phyloP scores from a whole-genome alignment of 2,113 vertebrate genomes.

The Canis aureus region DNA sequence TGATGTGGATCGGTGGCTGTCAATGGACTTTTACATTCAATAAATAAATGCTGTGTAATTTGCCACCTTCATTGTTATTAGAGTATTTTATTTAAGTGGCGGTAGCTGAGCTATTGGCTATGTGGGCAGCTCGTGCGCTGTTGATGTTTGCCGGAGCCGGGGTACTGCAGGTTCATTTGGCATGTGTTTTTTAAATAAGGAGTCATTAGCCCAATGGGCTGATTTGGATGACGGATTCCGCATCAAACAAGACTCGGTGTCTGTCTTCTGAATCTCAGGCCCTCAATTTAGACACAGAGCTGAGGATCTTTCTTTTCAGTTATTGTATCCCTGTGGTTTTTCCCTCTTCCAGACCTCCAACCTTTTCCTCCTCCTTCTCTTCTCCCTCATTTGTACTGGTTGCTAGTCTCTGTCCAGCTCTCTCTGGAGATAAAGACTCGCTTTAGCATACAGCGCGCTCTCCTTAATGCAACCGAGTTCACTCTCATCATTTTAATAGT shows the following conservation, averaged over 20 bases:
- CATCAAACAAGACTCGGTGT: conserved; percentile 37
- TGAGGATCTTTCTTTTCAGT: conserved; percentile 41
- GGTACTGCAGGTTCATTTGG: not conserved
- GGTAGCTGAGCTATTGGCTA: not conserved
- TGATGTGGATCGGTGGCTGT: conserved; percentile 48
- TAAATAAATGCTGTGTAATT: conserved; percentile 79
- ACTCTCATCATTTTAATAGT: conserved; percentile 97
- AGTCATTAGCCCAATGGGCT: not conserved
- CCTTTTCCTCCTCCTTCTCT: conserved; percentile 72
- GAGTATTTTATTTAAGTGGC: conserved; percentile 75
- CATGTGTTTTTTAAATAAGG: conserved; percentile 12
- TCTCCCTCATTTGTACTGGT: conserved; percentile 71
- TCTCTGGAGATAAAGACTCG: conserved; percentile 68
- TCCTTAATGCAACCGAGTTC: conserved; percentile 84
- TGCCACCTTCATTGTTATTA: conserved; percentile 60
- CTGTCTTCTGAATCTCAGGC: not conserved
- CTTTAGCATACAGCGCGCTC: conserved; percentile 72
- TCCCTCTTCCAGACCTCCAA: not conserved
- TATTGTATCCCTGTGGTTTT: conserved; percentile 39
- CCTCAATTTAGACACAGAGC: not conserved
- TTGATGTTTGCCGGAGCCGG: conserved; percentile 2
- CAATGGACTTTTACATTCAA: conserved; percentile 74
- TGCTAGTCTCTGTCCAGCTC: conserved; percentile 63
- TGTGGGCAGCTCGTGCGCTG: not conserved
- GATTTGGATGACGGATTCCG: conserved; percentile 9